phyloP scores from a whole-genome alignment of 2,113 vertebrate genomes.

The Zosterops hypoxanthus region DNA sequence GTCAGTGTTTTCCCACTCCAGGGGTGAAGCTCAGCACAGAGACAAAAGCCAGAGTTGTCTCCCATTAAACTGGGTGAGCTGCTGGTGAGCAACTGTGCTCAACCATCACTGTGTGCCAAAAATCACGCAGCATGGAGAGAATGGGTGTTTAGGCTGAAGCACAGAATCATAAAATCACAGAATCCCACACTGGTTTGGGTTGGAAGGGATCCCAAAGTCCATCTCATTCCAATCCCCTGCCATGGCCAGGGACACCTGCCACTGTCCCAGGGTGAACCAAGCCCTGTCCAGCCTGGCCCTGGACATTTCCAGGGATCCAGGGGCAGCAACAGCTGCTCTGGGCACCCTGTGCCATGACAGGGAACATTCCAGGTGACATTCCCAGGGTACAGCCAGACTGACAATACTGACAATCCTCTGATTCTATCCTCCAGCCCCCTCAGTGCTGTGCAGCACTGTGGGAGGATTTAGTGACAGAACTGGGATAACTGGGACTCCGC shows the following conservation, averaged over 20 bases:
- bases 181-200: neutral
- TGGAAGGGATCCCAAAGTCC: too few species aligned
- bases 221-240: neutral
- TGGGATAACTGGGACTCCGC: neutral
- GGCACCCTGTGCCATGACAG: neutral
- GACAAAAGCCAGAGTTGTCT: neutral
- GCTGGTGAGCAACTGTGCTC: neutral
- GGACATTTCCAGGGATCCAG: neutral
- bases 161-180: neutral
- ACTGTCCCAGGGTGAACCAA: rapidly evolving
- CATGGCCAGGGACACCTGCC: neutral
- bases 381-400: neutral
- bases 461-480: neutral
- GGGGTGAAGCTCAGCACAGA: neutral
- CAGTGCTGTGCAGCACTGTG: neutral
- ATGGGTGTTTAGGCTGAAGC: neutral
- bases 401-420: neutral
- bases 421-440: neutral
- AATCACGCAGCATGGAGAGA: neutral
- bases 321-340: neutral
- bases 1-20: neutral
- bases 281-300: rapidly evolving
- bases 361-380: neutral
- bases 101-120: neutral
- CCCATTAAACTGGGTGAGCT: neutral